These are phyloP conservation scores for Cyprinodon diabolis DNA, from an alignment of 2,797 vertebrate genomes.

Conservation along the genomic window DNA sequence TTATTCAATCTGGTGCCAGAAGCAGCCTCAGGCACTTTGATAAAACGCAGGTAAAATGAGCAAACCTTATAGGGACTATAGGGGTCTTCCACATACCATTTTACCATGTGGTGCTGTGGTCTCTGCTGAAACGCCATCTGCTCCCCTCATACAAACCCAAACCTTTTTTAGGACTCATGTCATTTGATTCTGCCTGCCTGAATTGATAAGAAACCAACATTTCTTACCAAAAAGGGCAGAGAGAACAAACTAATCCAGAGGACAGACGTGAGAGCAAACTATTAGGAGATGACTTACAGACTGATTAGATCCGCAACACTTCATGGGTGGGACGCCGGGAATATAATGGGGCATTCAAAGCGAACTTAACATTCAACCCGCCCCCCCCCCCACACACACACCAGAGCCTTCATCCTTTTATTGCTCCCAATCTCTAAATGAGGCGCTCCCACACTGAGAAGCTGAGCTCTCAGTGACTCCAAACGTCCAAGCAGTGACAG, in stretches of 20 bases:
- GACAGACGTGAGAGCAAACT: constrained; percentile 24
- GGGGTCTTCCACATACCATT: constrained; percentile 37
- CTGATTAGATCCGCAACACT: constrained; percentile 59
- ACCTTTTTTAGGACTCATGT: constrained; percentile 27
- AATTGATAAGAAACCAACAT: constrained; percentile 1
- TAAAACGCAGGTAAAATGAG: constrained; percentile 47
- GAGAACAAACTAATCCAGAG: constrained; percentile 7
- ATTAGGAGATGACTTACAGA: constrained; percentile 49
- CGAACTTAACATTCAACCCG: constrained; percentile 63
- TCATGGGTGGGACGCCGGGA: constrained; percentile 51
- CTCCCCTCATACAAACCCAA: constrained; percentile 47
- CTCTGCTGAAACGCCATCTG: constrained; percentile 74
- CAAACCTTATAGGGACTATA: constrained; percentile 27
- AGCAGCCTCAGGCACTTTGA: constrained; percentile 3
- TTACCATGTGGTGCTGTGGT: constrained; percentile 43
- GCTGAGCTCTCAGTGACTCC: constrained; percentile 49
- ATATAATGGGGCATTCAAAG: constrained; percentile 72
- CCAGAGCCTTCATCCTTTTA: constrained; percentile 52
- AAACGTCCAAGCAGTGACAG: constrained; percentile 17
- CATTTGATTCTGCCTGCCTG: constrained; percentile 7
- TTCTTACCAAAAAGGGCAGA: background rate
- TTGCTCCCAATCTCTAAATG: constrained; percentile 31
- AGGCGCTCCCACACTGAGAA: constrained; percentile 48
- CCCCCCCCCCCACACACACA: constrained; percentile 20
- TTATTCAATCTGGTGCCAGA: constrained; percentile 24